phyloP scores from a whole-genome alignment of 2,888 invertebrate species.

The Zygaena filipendulae region DNA sequence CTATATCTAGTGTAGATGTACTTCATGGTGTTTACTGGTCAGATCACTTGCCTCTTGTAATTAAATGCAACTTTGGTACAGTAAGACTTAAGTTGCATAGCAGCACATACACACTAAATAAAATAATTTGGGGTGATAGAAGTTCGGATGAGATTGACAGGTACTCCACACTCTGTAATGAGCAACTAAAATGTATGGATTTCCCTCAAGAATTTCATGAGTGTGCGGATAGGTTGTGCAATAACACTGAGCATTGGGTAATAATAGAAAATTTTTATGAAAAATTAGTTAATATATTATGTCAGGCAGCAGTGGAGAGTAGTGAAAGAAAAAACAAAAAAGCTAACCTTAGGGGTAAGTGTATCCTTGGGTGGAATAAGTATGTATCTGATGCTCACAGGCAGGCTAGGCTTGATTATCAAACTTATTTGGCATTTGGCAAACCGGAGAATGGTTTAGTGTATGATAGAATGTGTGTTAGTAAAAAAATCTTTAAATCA shows the following conservation, averaged over 20 bases:
- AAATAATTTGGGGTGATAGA: conserved; percentile 8
- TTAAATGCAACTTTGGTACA: conserved; percentile 12
- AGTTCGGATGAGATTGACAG: conserved; percentile 1
- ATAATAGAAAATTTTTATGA: conserved; percentile 9
- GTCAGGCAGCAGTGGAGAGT: conserved; percentile 3
- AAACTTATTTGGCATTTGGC: conserved; percentile 4
- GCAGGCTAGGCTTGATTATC: conserved; percentile 12
- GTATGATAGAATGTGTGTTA: conserved; percentile 7
- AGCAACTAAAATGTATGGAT: conserved; percentile 2
- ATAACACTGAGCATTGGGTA: conserved; percentile 2
- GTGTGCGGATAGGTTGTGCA: conserved; percentile 4
- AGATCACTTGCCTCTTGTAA: conserved; percentile 14
- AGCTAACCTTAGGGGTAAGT: not conserved
- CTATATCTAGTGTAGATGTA: conserved; percentile 7
- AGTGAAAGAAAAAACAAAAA: not conserved
- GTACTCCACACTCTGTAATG: conserved; percentile 1
- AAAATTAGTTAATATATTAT: conserved; percentile 7
- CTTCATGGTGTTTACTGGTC: conserved; percentile 13
- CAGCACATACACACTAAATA: conserved; percentile 1
- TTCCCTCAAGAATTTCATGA: conserved; percentile 5
- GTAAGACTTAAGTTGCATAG: conserved; percentile 4
- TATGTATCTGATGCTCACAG: conserved; percentile 10
- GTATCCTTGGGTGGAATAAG: conserved; percentile 11
- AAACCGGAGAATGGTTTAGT: conserved; percentile 6
- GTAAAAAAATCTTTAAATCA: conserved; percentile 7